phyloP scores from a whole-genome alignment of 2,113 vertebrate species.

The Catharus bicknelli region DNA sequence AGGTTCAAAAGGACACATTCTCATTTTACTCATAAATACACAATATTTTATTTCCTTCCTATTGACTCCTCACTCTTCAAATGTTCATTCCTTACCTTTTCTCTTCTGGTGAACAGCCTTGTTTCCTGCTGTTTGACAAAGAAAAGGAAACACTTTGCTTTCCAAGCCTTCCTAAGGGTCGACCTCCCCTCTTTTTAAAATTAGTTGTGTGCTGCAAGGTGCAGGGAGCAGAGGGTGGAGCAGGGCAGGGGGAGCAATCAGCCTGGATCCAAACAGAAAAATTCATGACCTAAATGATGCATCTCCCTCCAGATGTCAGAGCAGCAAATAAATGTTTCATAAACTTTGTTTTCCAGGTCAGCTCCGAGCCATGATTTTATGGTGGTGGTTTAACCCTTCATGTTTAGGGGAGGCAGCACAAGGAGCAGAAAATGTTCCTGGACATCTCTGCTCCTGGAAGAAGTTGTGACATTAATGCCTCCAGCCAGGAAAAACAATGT shows the following conservation, averaged over 20 bases:
- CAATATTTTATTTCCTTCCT: background rate
- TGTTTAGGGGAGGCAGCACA: background rate
- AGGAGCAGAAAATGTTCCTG: background rate
- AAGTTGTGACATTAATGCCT: accelerated
- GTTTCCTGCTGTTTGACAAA: background rate
- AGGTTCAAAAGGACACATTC: background rate
- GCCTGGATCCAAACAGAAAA: slow-evolving; percentile 18
- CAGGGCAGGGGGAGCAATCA: background rate
- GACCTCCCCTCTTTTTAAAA: background rate
- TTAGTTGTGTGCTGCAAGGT: background rate
- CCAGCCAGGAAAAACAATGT: background rate
- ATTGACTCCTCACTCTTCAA: background rate
- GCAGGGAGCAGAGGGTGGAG: background rate
- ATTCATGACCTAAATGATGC: slow-evolving; percentile 28
- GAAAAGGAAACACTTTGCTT: background rate
- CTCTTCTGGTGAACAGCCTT: background rate
- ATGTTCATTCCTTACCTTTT: background rate
- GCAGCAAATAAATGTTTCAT: slow-evolving; percentile 47
- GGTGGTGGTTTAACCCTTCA: slow-evolving; percentile 10
- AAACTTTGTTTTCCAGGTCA: slow-evolving; percentile 35
- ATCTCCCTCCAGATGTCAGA: slow-evolving; percentile 28
- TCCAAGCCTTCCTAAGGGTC: background rate
- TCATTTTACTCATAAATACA: background rate
- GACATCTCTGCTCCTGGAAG: no score
- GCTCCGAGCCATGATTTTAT: background rate